phyloP scores from a whole-genome alignment of 2,113 vertebrate species.

The Anoplopoma fimbria region DNA sequence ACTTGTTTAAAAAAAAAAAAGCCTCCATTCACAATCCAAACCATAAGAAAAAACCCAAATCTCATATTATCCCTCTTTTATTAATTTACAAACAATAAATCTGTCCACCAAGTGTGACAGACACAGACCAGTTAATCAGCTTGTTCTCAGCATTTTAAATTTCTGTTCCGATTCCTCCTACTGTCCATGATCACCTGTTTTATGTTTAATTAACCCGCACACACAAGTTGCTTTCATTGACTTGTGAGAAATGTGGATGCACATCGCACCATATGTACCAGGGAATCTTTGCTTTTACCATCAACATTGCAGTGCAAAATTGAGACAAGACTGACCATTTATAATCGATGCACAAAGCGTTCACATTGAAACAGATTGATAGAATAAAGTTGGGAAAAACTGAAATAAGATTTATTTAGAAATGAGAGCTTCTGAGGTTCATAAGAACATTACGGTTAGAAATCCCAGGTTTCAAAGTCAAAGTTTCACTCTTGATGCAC shows the following conservation, averaged over 20 bases:
- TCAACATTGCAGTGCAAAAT: neutral
- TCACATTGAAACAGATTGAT: neutral
- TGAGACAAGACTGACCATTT: neutral
- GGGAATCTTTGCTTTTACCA: neutral
- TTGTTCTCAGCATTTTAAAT: too few relatives aligned
- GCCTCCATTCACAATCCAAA: neutral
- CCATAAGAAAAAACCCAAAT: neutral
- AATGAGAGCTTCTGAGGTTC: neutral
- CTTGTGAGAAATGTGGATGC: neutral
- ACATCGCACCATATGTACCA: neutral
- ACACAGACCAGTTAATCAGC: neutral
- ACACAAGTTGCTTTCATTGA: neutral
- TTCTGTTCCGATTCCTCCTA: neutral
- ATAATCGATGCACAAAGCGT: neutral
- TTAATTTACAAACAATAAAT: constrained; percentile 7
- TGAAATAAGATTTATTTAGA: neutral
- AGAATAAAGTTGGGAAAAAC: neutral
- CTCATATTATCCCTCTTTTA: neutral
- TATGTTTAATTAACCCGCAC: neutral
- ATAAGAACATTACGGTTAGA: constrained; percentile 28
- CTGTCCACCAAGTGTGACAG: neutral
- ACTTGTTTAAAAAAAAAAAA: neutral
- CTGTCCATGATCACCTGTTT: neutral
- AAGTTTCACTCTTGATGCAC: constrained; percentile 36
- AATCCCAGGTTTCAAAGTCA: constrained; percentile 53